phyloP scores from a whole-genome alignment of 1,140 invertebrate species.

The Megathymus violae region DNA sequence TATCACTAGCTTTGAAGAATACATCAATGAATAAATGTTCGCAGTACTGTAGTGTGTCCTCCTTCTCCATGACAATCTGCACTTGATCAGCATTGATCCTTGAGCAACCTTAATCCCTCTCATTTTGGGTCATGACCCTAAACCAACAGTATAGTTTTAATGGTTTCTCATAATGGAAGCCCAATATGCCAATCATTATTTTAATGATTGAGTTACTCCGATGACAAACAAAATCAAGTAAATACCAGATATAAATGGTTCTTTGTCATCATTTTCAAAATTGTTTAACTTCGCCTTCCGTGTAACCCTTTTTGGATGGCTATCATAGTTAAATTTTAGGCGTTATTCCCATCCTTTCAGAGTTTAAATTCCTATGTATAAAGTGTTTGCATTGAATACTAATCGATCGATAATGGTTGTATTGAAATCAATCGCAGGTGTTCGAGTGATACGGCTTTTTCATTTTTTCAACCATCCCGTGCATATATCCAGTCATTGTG shows the following conservation, averaged over 20 bases:
- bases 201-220: neutral
- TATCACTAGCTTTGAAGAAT: too few relatives aligned
- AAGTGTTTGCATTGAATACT: slow-evolving; percentile 26
- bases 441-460: slow-evolving; percentile 69
- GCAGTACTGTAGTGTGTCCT: too few relatives aligned
- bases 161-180: too few relatives aligned
- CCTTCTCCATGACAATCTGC: too few relatives aligned
- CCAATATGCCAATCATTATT: neutral
- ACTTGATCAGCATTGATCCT: too few relatives aligned
- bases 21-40: too few relatives aligned
- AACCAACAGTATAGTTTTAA: too few relatives aligned
- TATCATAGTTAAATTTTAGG: slow-evolving; percentile 21
- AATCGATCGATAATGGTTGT: slow-evolving; percentile 71
- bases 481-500: slow-evolving; percentile 44
- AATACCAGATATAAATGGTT: neutral
- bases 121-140: too few relatives aligned
- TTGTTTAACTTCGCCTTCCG: slow-evolving; percentile 1
- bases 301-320: slow-evolving; percentile 28
- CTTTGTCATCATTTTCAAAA: neutral
- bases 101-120: too few relatives aligned
- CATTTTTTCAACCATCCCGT: slow-evolving; percentile 56
- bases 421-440: slow-evolving; percentile 75
- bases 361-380: neutral
- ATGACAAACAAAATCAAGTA: slow-evolving; percentile 14
- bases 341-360: too few relatives aligned